A percentile compares a stretch with the other conserved stretches of the same genome.
Conservation (phyloP, 2,888 invertebrate species). For the Spicauda simplicius region DNA sequence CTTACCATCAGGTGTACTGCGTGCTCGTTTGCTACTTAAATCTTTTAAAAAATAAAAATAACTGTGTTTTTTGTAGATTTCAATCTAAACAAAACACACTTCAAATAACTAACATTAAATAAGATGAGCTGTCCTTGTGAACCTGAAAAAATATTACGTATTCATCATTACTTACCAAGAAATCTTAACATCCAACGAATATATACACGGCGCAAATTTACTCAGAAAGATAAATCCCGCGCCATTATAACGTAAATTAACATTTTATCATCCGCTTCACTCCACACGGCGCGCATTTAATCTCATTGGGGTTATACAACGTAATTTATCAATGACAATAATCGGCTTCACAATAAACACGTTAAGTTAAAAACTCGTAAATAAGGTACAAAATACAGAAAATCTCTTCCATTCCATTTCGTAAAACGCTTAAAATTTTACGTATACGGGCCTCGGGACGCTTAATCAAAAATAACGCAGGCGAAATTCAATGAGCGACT, state of each 20-base stretch:
- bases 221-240: slow-evolving; percentile 27
- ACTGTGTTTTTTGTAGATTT: too few species aligned
- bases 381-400: slow-evolving; percentile 19
- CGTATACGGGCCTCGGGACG: slow-evolving; percentile 46
- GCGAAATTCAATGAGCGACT: slow-evolving; percentile 74
- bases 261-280: slow-evolving; percentile 32
- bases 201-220: slow-evolving; percentile 19
- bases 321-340: slow-evolving; percentile 35
- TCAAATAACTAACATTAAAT: too few species aligned
- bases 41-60: too few species aligned
- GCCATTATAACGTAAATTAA: slow-evolving; percentile 33
- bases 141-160: neutral
- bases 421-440: slow-evolving; percentile 52
- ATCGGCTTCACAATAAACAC: slow-evolving; percentile 9
- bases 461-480: slow-evolving; percentile 76
- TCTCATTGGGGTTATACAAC: slow-evolving; percentile 28
- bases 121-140: too few species aligned
- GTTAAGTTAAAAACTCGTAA: slow-evolving; percentile 22
- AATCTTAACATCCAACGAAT: slow-evolving; percentile 6
- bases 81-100: too few species aligned
- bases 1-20: too few species aligned
- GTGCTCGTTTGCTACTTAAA: too few species aligned
- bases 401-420: slow-evolving; percentile 28
- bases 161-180: neutral
- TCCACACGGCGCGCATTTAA: slow-evolving; percentile 29